Conservation (phyloP, 2,888 invertebrate species). For the Epirrhoe alternata region DNA sequence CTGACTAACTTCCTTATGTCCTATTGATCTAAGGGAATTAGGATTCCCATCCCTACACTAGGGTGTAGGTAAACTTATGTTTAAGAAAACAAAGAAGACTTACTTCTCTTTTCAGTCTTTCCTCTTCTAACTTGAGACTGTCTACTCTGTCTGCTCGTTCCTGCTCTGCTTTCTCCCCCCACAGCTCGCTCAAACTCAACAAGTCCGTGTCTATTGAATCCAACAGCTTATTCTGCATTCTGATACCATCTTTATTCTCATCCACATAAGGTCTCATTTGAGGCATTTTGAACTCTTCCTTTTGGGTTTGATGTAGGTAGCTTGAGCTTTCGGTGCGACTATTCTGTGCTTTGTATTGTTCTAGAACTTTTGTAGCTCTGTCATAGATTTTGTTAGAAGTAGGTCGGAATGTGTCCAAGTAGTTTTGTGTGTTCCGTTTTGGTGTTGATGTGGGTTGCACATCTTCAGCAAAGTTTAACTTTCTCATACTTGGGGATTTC, state of each 20-base stretch:
- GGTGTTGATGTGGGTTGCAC: conserved; percentile 78
- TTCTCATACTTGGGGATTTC: conserved; percentile 67
- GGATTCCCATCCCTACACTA: too few relatives aligned
- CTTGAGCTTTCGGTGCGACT: conserved; percentile 60
- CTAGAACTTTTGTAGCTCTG: conserved; percentile 73
- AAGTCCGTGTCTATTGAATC: conserved; percentile 77
- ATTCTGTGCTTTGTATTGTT: conserved; percentile 73
- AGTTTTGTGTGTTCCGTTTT: conserved; percentile 56
- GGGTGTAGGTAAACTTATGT: too few relatives aligned
- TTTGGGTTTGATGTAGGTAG: conserved; percentile 57
- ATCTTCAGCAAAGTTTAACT: conserved; percentile 72
- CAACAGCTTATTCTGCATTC: conserved; percentile 61
- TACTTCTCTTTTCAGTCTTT: conserved; percentile 91
- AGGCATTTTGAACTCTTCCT: conserved; percentile 74
- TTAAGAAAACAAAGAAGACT: conserved; percentile 25
- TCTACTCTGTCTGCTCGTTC: conserved; percentile 65
- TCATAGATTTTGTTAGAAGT: conserved; percentile 78
- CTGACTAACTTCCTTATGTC: too few relatives aligned
- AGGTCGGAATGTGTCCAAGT: conserved; percentile 62
- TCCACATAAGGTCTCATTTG: conserved; percentile 70
- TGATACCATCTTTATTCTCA: conserved; percentile 60
- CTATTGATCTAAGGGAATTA: too few relatives aligned
- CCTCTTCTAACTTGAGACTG: conserved; percentile 88
- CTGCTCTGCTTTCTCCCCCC: conserved; percentile 81
- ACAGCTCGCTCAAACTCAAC: conserved; percentile 87